Evolutionary conservation across 2,888 invertebrate species (phyloP).

Genomic region (Nomada ferruginata): DNA sequence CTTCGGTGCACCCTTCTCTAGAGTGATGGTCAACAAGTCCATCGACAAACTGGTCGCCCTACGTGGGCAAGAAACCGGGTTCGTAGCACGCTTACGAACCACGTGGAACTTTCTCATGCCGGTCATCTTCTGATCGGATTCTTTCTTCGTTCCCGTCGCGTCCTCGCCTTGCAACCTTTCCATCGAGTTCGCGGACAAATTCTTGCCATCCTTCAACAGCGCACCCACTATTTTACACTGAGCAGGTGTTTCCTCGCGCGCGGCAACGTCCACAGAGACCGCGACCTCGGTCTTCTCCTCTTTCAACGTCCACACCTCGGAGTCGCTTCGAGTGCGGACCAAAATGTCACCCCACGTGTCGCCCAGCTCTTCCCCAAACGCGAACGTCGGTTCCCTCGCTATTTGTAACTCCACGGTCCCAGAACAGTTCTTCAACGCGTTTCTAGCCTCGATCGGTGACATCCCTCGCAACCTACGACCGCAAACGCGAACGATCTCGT

Average conservation of each 20-base stretch:
- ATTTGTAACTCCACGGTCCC: constrained; percentile 79
- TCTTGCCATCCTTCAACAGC: constrained; percentile 72
- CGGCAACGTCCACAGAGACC: neutral
- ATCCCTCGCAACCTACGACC: constrained; percentile 85
- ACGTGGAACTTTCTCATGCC: constrained; percentile 85
- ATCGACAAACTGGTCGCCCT: constrained; percentile 77
- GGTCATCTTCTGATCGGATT: constrained; percentile 76
- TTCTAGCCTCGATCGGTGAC: constrained; percentile 75
- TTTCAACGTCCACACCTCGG: constrained; percentile 75
- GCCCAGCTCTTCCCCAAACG: constrained; percentile 73
- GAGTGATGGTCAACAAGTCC: constrained; percentile 81
- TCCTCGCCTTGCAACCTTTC: constrained; percentile 47
- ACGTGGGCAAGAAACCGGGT: constrained; percentile 61
- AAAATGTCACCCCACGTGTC: constrained; percentile 77
- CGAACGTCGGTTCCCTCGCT: constrained; percentile 76
- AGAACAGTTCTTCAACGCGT: constrained; percentile 73
- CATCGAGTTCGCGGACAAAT: constrained; percentile 66
- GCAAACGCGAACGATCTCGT: constrained; percentile 86
- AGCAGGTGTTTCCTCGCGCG: constrained; percentile 15
- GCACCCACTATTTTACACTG: constrained; percentile 72
- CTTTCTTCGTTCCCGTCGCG: constrained; percentile 22
- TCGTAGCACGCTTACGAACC: constrained; percentile 75
- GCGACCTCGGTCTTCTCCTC: constrained; percentile 30
- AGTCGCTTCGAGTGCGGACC: constrained; percentile 74
- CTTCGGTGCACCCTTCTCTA: constrained; percentile 87